phyloP scores from a whole-genome alignment of 2,797 vertebrate genomes.

The Xiphorhynchus erythropygius region DNA sequence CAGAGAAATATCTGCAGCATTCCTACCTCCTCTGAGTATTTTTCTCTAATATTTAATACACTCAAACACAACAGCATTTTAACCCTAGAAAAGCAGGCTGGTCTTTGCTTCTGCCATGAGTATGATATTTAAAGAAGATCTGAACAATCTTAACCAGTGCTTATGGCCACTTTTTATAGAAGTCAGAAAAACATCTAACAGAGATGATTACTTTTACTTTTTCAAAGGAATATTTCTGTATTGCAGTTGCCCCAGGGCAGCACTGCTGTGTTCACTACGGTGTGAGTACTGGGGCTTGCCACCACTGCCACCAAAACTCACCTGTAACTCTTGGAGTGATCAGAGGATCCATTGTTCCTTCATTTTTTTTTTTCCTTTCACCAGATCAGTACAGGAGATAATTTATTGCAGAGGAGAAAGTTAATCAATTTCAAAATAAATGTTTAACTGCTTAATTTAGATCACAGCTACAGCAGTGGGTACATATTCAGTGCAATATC shows the following conservation, averaged over 20 bases:
- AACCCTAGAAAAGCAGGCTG: not conserved
- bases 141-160: not conserved
- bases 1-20: not conserved
- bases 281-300: not conserved
- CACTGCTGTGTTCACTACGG: not conserved
- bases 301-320: not conserved
- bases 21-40: not conserved
- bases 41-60: not conserved
- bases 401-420: not conserved
- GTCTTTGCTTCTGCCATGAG: not conserved
- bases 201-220: not conserved
- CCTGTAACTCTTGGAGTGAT: not conserved
- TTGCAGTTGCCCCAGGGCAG: not conserved
- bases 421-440: constrained; percentile 1
- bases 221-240: not conserved
- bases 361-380: not conserved
- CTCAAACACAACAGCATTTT: not conserved
- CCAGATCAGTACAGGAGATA: not conserved
- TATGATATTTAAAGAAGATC: not conserved
- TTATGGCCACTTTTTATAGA: not conserved
- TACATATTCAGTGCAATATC: not conserved
- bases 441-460: not conserved
- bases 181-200: not conserved
- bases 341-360: not conserved
- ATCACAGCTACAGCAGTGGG: not conserved